Base-by-base conservation (phyloP, 2,888 invertebrate species). In the Metacarcinus magister region DNA sequence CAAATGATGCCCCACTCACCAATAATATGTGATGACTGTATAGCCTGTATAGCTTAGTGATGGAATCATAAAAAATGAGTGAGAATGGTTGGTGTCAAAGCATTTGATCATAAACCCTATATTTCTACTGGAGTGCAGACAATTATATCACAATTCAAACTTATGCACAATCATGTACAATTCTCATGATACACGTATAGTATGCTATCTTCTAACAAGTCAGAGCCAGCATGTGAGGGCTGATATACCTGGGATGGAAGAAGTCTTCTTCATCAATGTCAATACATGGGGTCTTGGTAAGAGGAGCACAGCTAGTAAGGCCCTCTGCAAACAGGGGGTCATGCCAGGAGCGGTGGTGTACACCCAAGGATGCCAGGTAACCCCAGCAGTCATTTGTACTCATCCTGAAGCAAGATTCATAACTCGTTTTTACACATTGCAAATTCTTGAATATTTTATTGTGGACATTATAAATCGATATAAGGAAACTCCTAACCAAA, bases 221-320 rank as follows among this genome's bases (percentile, higher is more conserved):
- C n/a, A 75, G 16, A 60, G 23, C n/a, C 67, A 67, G 23, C 8
- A 67, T 67, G 32, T 67, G 19, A 43, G 43, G 19, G 44, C 1
- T 82, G 5, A 4, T n/a, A n/a, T 93, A 95, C 95, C 93, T 95
- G 46, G 32, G 48, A 82, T 94, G 94, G 7, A 92, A 44, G n/a
- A 94, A 92, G 16, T 92, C 94, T 28, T 96, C 96, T 19, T 96
- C 94, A 94, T 96, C 96, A 8, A 96, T 8, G 75, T 96, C 94
- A 87, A 96, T 43, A 32, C 93, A 95, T 19, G 96, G 96, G 19
- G 91, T 60, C 39, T 96, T 96, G n/a, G 32, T 44, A 13, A 96
- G 60, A 75, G 94, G 94, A 8, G 39, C 16, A 32, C 96, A 96
- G 8, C 54, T 87, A 87, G 48, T 48, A 19, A 92, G 87, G 23